Evolutionary conservation across 2,888 invertebrate genomes (phyloP).

Genomic region (Troglohyphantes excavatus): DNA sequence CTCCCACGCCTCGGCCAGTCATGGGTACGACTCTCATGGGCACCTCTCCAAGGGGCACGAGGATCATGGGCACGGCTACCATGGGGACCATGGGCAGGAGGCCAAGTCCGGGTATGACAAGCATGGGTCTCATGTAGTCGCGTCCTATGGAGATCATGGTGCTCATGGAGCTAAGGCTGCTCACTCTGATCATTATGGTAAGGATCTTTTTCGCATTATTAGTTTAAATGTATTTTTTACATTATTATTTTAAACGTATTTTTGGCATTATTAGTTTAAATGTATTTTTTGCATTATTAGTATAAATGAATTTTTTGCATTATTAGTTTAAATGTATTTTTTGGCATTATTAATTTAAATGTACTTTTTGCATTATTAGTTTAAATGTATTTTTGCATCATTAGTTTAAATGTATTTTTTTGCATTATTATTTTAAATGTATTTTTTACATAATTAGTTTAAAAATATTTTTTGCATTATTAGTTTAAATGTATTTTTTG

Average conservation of each 20-base stretch:
- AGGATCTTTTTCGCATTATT: neutral
- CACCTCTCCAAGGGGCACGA: slow-evolving; percentile 50
- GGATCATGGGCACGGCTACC: slow-evolving; percentile 63
- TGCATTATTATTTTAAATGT: too few species aligned
- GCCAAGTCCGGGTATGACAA: slow-evolving; percentile 61
- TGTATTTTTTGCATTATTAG: neutral
- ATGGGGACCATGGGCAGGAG: slow-evolving; percentile 64
- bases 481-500: neutral
- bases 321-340: too few species aligned
- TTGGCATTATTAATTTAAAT: neutral
- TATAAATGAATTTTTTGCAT: too few species aligned
- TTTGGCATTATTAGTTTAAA: neutral
- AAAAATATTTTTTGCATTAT: neutral
- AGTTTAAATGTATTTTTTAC: neutral
- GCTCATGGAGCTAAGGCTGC: slow-evolving; percentile 68
- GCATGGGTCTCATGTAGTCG: slow-evolving; percentile 65
- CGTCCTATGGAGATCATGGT: slow-evolving; percentile 72
- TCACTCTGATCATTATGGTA: slow-evolving; percentile 68
- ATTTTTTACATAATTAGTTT: neutral
- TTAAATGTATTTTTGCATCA: too few species aligned
- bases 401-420: too few species aligned
- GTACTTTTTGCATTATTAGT: neutral
- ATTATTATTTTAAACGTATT: too few species aligned
- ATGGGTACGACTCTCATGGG: slow-evolving; percentile 52
- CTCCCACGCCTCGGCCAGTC: slow-evolving; percentile 21